These are phyloP conservation scores for Sturnira hondurensis DNA, from an alignment of 2,113 vertebrate species.

Conservation along the genomic window DNA sequence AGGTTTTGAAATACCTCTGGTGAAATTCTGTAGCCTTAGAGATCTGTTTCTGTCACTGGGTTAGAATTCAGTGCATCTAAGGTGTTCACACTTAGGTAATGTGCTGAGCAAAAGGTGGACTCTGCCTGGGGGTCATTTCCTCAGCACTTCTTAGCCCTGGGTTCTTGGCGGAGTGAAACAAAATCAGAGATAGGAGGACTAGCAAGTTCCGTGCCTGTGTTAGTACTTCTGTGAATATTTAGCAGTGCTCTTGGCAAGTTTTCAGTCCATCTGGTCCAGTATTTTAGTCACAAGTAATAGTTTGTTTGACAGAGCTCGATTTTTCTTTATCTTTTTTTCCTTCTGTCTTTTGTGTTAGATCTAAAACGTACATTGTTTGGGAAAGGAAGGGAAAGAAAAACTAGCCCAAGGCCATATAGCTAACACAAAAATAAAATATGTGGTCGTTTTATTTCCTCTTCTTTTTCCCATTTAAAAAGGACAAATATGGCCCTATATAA, in stretches of 20 bases:
- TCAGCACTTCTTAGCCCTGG: background rate
- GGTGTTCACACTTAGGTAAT: background rate
- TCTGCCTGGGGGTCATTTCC: background rate
- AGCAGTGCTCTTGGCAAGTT: background rate
- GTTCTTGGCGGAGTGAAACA: background rate
- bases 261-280: constrained; percentile 1
- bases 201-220: background rate
- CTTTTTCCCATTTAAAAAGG: constrained; percentile 14
- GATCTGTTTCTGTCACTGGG: background rate
- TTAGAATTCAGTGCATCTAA: background rate
- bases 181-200: background rate
- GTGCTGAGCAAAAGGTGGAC: background rate
- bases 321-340: background rate
- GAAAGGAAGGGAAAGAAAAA: constrained; percentile 8
- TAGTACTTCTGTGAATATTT: background rate
- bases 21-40: background rate
- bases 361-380: constrained; percentile 13
- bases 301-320: background rate
- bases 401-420: background rate
- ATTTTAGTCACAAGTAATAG: constrained; percentile 41
- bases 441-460: constrained; percentile 21
- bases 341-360: background rate
- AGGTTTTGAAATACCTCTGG: background rate
- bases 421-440: constrained; percentile 43
- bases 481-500: background rate